Conservation (phyloP, 2,797 vertebrate species). For the Gambusia yucatana region DNA sequence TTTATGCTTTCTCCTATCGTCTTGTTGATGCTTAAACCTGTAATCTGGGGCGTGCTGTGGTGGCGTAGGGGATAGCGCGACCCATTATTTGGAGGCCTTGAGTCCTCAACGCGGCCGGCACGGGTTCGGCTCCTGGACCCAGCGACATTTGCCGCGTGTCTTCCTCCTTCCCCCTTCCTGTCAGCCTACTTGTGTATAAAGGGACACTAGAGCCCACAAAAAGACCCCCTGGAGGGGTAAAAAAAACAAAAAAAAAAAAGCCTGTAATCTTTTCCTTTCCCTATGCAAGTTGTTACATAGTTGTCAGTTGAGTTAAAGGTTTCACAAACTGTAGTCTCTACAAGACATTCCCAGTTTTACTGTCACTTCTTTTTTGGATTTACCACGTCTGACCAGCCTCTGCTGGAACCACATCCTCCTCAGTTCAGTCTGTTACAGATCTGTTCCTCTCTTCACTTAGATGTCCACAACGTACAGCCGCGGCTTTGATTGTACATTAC, state of each 20-base stretch:
- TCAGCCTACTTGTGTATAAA: no score
- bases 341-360: background rate
- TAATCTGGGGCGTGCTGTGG: background rate
- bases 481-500: background rate
- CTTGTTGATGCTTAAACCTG: background rate
- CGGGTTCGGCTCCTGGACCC: no score
- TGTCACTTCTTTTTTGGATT: background rate
- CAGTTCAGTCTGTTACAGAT: background rate
- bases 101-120: no score
- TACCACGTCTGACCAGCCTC: background rate
- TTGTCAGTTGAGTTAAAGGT: background rate
- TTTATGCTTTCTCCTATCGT: conserved; percentile 9
- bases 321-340: background rate
- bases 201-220: no score
- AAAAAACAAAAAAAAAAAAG: no score
- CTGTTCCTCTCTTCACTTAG: background rate
- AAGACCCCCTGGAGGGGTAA: no score
- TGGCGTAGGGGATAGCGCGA: no score
- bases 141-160: no score
- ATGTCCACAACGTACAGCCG: background rate
- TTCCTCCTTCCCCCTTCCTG: no score
- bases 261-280: no score
- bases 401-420: background rate
- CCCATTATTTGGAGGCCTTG: no score
- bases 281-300: background rate